A percentile compares a stretch with the other conserved stretches of the same genome.
phyloP scores from a whole-genome alignment of 1,140 invertebrate species.

The Neodiprion fabricii region DNA sequence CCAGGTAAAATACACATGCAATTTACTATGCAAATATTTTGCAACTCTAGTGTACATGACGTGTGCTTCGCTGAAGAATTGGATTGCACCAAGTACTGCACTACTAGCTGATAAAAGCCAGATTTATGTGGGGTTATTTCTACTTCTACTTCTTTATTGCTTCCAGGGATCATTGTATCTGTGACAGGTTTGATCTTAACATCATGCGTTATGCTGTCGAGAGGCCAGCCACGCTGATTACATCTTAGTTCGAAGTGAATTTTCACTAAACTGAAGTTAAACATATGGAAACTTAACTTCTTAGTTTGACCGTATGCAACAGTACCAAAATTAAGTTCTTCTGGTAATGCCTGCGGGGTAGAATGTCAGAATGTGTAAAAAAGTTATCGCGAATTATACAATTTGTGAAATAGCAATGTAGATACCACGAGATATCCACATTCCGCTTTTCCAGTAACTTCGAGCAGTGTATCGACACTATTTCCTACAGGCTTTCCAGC shows the following conservation, averaged over 20 bases:
- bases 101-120: constrained; percentile 39
- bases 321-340: constrained; percentile 39
- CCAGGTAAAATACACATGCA: constrained; percentile 42
- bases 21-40: constrained; percentile 36
- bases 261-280: constrained; percentile 41
- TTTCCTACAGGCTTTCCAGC: constrained; percentile 18
- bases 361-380: background rate
- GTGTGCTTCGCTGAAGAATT: constrained; percentile 16
- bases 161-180: constrained; percentile 30
- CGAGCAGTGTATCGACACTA: constrained; percentile 8
- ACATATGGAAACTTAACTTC: constrained; percentile 34
- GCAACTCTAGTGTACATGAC: background rate
- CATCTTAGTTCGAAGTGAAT: constrained; percentile 39
- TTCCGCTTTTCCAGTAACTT: constrained; percentile 35
- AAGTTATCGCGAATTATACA: background rate
- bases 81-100: constrained; percentile 38
- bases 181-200: constrained; percentile 35
- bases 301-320: constrained; percentile 30
- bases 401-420: constrained; percentile 11
- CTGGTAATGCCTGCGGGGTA: constrained; percentile 35
- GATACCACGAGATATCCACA: constrained; percentile 41
- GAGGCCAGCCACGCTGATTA: constrained; percentile 19
- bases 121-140: constrained; percentile 31
- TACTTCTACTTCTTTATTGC: constrained; percentile 34
- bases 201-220: constrained; percentile 30